phyloP scores from a whole-genome alignment of 2,888 invertebrate species.

The Notodonta ziczac region DNA sequence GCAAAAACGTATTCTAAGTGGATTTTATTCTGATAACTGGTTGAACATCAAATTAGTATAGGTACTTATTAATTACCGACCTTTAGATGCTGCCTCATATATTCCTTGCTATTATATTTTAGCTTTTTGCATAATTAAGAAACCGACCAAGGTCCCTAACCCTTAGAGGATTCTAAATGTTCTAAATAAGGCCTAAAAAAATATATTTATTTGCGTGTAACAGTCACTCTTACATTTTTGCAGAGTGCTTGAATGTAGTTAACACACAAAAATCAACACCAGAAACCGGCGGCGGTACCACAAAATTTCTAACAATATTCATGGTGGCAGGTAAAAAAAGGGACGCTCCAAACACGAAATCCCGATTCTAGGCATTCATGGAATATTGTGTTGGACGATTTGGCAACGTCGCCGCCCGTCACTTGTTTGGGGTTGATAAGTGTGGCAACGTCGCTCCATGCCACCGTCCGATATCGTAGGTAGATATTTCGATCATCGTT shows the following conservation, averaged over 20 bases:
- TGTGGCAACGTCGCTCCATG: conserved; percentile 57
- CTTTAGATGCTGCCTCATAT: too few species aligned
- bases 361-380: conserved; percentile 57
- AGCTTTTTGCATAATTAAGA: too few species aligned
- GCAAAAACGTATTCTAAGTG: too few species aligned
- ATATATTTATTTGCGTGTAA: too few species aligned
- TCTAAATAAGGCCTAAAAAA: too few species aligned
- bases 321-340: conserved; percentile 63
- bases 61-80: too few species aligned
- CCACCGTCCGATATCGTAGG: conserved; percentile 13
- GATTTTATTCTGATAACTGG: too few species aligned
- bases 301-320: conserved; percentile 48
- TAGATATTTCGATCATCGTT: not conserved
- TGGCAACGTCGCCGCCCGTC: conserved; percentile 66
- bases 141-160: too few species aligned
- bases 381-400: conserved; percentile 50
- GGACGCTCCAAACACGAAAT: conserved; percentile 40
- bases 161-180: too few species aligned
- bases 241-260: not conserved
- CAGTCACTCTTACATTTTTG: not conserved
- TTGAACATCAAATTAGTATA: too few species aligned
- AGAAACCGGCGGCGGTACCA: conserved; percentile 28
- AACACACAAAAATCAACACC: conserved; percentile 15
- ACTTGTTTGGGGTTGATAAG: conserved; percentile 50
- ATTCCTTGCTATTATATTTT: too few species aligned